These are phyloP conservation scores for Venustaconcha ellipsiformis DNA, from an alignment of 1,140 invertebrate species.

Conservation along the genomic window DNA sequence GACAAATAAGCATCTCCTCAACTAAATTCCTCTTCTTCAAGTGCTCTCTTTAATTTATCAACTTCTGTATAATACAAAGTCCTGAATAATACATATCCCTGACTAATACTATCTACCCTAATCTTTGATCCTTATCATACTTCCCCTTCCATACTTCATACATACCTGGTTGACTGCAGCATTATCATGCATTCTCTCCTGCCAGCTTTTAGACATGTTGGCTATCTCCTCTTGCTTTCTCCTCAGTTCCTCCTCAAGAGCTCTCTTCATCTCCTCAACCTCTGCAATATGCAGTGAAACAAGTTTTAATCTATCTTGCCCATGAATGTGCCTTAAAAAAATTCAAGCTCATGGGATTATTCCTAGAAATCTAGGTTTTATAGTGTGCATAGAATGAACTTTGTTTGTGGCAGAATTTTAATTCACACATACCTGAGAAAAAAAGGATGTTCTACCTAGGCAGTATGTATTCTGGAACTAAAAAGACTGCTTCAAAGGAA, in stretches of 20 bases:
- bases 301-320: background rate
- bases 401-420: too few species aligned
- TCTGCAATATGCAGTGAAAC: conserved; percentile 38
- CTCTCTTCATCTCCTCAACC: conserved; percentile 70
- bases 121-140: background rate
- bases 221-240: conserved; percentile 74
- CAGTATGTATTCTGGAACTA: too few species aligned
- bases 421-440: too few species aligned
- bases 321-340: background rate
- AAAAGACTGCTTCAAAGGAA: too few species aligned
- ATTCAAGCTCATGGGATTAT: background rate
- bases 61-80: background rate
- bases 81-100: background rate
- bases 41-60: background rate
- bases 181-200: conserved; percentile 70
- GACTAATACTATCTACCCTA: background rate
- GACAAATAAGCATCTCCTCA: too few species aligned
- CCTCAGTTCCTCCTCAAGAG: conserved; percentile 69
- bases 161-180: conserved; percentile 57
- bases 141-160: background rate
- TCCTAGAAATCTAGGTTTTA: too few species aligned
- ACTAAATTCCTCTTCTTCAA: too few species aligned
- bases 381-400: background rate
- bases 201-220: conserved; percentile 73
- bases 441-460: too few species aligned